Evolutionary conservation across 2,888 invertebrate species (phyloP).

Genomic region (Eupithecia insigniata): DNA sequence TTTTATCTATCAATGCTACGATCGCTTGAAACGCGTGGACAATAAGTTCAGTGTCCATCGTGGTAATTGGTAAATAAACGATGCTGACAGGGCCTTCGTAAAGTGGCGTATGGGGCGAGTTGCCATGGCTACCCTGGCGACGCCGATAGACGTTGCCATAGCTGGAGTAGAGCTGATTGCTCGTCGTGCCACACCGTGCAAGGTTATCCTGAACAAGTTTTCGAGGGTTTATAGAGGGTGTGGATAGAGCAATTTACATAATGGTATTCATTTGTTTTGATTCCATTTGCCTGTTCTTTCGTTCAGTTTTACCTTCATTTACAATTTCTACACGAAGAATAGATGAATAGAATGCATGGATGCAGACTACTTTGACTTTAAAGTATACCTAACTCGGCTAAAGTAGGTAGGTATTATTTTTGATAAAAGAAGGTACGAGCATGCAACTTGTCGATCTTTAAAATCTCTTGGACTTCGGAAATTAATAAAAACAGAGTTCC

Average conservation of each 20-base stretch:
- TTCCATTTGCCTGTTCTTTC: constrained; percentile 32
- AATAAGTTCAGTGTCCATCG: constrained; percentile 57
- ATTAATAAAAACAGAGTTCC: neutral
- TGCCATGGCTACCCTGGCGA: constrained; percentile 66
- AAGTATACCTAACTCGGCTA: neutral
- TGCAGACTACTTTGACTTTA: neutral
- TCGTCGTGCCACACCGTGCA: constrained; percentile 61
- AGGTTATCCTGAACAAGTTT: constrained; percentile 53
- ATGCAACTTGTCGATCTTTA: neutral
- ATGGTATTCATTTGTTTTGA: constrained; percentile 50
- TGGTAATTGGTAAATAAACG: constrained; percentile 72
- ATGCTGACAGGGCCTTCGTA: constrained; percentile 54
- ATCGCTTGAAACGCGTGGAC: constrained; percentile 55
- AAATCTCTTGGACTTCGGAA: neutral
- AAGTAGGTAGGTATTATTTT: neutral
- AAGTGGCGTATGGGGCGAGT: constrained; percentile 54
- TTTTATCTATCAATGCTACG: constrained; percentile 46
- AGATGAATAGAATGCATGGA: neutral
- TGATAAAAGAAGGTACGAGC: neutral
- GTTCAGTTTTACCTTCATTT: neutral
- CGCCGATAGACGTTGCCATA: constrained; percentile 62
- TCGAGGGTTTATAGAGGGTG: constrained; percentile 42
- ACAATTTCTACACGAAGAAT: neutral
- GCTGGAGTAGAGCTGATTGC: constrained; percentile 26
- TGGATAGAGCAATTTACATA: constrained; percentile 50